Evolutionary conservation across 2,797 vertebrate genomes (phyloP).

Genomic region (Falco peregrinus): DNA sequence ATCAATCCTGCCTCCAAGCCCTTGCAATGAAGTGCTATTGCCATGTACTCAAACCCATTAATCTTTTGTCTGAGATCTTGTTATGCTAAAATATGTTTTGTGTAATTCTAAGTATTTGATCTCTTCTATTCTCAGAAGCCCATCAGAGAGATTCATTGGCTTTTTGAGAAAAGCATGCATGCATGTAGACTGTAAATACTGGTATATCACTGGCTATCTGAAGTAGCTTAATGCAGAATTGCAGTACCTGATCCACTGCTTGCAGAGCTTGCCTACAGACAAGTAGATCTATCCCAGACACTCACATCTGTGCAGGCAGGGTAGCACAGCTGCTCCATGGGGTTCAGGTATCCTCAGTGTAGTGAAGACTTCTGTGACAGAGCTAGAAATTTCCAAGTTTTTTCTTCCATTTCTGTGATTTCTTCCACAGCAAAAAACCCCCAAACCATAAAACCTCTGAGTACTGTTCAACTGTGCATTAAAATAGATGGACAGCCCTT

Average conservation of each 20-base stretch:
- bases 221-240: background rate
- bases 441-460: background rate
- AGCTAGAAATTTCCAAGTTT: background rate
- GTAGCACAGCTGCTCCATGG: background rate
- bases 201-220: background rate
- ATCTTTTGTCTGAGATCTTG: background rate
- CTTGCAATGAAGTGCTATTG: background rate
- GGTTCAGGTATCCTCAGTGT: background rate
- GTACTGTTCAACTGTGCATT: background rate
- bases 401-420: background rate
- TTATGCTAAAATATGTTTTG: background rate
- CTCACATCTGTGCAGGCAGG: background rate
- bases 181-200: background rate
- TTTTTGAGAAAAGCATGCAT: background rate
- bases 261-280: background rate
- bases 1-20: fast-evolving
- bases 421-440: background rate
- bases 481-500: background rate
- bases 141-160: background rate
- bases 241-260: background rate
- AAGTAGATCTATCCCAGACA: background rate
- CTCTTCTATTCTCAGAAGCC: background rate
- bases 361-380: background rate
- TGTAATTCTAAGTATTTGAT: background rate
- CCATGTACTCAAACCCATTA: background rate